Percentiles rank a stretch among this genome's conserved stretches.
Conservation (phyloP, 2,888 invertebrate species). For the Nephrotoma guestfalica region DNA sequence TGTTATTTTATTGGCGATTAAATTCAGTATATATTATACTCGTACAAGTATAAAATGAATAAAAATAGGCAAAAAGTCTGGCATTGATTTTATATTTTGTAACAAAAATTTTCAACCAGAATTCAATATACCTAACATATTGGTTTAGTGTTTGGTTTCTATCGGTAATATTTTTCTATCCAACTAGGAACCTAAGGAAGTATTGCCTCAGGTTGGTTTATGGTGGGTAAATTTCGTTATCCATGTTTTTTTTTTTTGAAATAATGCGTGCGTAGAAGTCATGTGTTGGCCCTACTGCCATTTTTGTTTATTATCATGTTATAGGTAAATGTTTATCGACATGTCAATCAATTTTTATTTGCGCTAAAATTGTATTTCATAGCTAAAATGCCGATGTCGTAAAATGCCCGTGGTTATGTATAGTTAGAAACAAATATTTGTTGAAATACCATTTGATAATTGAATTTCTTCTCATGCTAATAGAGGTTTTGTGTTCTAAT, state of each 20-base stretch:
- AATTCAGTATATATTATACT: not conserved
- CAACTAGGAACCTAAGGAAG: too few species aligned
- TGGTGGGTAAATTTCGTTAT: too few species aligned
- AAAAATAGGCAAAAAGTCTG: not conserved
- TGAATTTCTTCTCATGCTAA: too few species aligned
- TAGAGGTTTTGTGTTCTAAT: too few species aligned
- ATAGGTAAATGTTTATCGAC: not conserved
- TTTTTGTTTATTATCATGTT: not conserved
- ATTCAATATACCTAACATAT: not conserved
- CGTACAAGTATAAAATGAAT: not conserved
- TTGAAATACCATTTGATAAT: not conserved
- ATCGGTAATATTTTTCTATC: not conserved
- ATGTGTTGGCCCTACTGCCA: too few species aligned
- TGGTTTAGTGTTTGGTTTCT: not conserved
- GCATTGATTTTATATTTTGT: not conserved
- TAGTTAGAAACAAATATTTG: not conserved
- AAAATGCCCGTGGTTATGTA: not conserved
- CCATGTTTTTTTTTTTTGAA: too few species aligned
- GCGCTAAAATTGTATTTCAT: not conserved
- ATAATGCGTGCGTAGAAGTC: too few species aligned
- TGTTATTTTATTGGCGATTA: not conserved
- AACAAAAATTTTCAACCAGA: not conserved
- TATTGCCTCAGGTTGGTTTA: too few species aligned
- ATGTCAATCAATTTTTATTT: not conserved
- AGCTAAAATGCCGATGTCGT: not conserved